Percentiles rank a stretch among this genome's conserved stretches.
Evolutionary conservation across 30 jellyfish, hydroid and myxozoan genomes (phyloP).

Genomic region (Catostylus mosaicus): DNA sequence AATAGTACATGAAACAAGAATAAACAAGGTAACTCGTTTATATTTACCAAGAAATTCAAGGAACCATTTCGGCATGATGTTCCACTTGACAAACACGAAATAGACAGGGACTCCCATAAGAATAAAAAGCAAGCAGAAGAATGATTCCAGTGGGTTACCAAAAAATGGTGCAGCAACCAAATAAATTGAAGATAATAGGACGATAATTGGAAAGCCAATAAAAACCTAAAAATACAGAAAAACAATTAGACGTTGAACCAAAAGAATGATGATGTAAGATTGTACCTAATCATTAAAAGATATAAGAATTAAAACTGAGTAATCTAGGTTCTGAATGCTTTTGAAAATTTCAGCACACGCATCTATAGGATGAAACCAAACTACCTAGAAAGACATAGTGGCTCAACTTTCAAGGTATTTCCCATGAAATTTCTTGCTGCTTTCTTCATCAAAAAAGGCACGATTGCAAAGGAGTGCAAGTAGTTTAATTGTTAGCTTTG

Average conservation of each 20-base stretch:
- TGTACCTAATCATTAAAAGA: too few relatives aligned
- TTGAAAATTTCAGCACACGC: too few relatives aligned
- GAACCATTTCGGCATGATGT: constrained; percentile 65
- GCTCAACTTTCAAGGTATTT: too few relatives aligned
- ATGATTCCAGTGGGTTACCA: constrained; percentile 87
- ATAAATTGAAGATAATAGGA: constrained; percentile 86
- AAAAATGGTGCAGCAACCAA: constrained; percentile 95
- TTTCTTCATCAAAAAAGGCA: too few relatives aligned
- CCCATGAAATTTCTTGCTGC: too few relatives aligned
- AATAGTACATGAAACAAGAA: not conserved
- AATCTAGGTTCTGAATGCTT: too few relatives aligned
- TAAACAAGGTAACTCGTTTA: not conserved
- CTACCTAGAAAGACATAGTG: too few relatives aligned
- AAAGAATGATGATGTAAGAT: not conserved
- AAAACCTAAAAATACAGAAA: constrained; percentile 92
- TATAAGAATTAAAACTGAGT: too few relatives aligned
- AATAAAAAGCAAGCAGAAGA: constrained; percentile 83
- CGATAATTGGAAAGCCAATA: constrained; percentile 91
- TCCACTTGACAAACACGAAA: constrained; percentile 76
- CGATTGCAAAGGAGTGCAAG: too few relatives aligned
- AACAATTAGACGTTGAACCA: too few relatives aligned
- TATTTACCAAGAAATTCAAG: not conserved
- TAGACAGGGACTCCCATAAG: constrained; percentile 90
- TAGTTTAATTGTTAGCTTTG: too few relatives aligned
- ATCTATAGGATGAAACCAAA: too few relatives aligned